Conservation (phyloP, 2,113 vertebrate genomes). For the Clarias batrachus region DNA sequence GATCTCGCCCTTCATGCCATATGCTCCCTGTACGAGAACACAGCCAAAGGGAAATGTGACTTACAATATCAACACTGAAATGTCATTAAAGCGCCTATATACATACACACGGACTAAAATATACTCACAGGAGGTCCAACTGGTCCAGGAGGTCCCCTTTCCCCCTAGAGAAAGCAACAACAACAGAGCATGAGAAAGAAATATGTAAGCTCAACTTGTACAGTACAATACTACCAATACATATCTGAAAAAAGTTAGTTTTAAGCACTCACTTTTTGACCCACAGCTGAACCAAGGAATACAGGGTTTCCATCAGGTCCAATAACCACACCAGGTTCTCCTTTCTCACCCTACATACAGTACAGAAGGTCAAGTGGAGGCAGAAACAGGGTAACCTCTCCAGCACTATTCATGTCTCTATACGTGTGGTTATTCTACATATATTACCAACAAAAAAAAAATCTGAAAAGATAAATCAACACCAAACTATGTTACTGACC, state of each 20-base stretch:
- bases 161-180: slow-evolving; percentile 62
- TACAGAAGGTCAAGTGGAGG: not conserved
- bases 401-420: not conserved
- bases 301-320: slow-evolving; percentile 67
- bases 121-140: slow-evolving; percentile 65
- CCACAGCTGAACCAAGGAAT: slow-evolving; percentile 60
- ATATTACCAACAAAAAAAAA: not conserved
- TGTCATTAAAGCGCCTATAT: not conserved
- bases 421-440: not conserved
- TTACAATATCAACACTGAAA: not conserved
- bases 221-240: not conserved
- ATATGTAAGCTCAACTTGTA: not conserved
- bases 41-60: not conserved
- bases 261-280: slow-evolving; percentile 56
- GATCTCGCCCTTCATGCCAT: slow-evolving; percentile 88
- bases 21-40: slow-evolving; percentile 72
- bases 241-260: not conserved
- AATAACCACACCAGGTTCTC: slow-evolving; percentile 70
- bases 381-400: not conserved
- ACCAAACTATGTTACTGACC: slow-evolving; percentile 54
- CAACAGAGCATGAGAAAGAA: not conserved
- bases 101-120: not conserved
- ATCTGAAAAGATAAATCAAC: not conserved
- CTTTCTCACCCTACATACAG: slow-evolving; percentile 71
- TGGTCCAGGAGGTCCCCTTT: slow-evolving; percentile 66